phyloP scores from a whole-genome alignment of 2,888 invertebrate species.

The Philopedon plagiatum region DNA sequence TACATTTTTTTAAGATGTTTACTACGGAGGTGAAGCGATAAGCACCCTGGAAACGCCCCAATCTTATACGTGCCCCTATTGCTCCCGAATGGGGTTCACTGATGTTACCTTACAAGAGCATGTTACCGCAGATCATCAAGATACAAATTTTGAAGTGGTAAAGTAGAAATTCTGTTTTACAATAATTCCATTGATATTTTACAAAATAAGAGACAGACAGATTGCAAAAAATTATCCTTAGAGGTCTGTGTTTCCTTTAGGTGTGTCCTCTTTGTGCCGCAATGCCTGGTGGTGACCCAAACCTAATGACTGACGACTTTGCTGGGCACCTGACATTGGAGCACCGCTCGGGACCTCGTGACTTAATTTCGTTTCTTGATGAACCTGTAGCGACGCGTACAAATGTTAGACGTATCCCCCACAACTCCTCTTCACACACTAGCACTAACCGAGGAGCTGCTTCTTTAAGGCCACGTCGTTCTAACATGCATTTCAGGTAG shows the following conservation, averaged over 20 bases:
- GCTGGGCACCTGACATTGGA: constrained; percentile 95
- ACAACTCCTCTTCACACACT: constrained; percentile 62
- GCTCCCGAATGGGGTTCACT: constrained; percentile 96
- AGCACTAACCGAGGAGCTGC: constrained; percentile 63
- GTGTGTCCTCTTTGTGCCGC: constrained; percentile 98
- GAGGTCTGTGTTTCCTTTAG: constrained; percentile 69
- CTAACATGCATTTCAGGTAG: constrained; percentile 94
- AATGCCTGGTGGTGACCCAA: constrained; percentile 96
- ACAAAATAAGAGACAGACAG: neutral
- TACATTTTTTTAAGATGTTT: constrained; percentile 44
- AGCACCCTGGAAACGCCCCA: constrained; percentile 92
- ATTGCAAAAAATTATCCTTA: constrained; percentile 50
- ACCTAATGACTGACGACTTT: constrained; percentile 98
- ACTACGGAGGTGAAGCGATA: constrained; percentile 93
- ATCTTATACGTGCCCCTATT: constrained; percentile 98
- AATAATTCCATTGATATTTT: neutral
- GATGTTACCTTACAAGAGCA: constrained; percentile 93
- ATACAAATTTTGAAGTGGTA: constrained; percentile 91
- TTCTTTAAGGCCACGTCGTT: constrained; percentile 80
- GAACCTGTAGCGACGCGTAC: constrained; percentile 81
- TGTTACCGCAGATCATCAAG: constrained; percentile 91
- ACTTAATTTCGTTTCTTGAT: constrained; percentile 94
- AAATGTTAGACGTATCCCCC: constrained; percentile 68
- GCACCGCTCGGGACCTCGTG: constrained; percentile 85
- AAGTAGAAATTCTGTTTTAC: constrained; percentile 45